phyloP scores from a whole-genome alignment of 2,797 vertebrate genomes.

The Lophius americanus region DNA sequence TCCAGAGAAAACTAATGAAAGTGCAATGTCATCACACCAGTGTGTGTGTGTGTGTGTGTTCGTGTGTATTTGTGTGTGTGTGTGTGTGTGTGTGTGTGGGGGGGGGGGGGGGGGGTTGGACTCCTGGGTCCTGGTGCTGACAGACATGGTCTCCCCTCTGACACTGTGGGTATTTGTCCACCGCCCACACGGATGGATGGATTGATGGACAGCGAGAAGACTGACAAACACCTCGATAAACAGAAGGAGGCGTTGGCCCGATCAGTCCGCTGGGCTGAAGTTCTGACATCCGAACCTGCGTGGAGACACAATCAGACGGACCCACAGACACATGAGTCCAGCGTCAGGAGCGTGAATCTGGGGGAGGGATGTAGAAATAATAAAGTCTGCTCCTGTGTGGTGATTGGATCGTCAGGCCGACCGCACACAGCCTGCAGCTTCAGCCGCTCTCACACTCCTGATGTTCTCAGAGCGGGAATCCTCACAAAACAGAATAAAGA shows the following conservation, averaged over 20 bases:
- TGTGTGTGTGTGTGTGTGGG: conserved; percentile 43
- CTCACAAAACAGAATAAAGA: conserved; percentile 80
- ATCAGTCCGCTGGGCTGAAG: background rate
- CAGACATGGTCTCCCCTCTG: conserved; percentile 83
- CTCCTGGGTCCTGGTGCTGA: conserved; percentile 76
- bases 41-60: background rate
- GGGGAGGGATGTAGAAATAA: conserved; percentile 11
- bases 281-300: background rate
- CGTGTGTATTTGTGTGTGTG: conserved; percentile 21
- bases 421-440: conserved; percentile 62
- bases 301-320: conserved; percentile 1
- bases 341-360: background rate
- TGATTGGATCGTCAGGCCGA: conserved; percentile 47
- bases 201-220: conserved; percentile 9
- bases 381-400: conserved; percentile 24
- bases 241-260: conserved; percentile 10
- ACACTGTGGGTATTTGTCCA: conserved; percentile 66
- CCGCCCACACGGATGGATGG: conserved; percentile 74
- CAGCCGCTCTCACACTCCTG: conserved; percentile 46
- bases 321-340: conserved; percentile 2
- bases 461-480: conserved; percentile 67
- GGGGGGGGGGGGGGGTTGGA: conserved; percentile 43
- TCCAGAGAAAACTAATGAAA: too few species aligned
- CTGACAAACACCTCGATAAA: conserved; percentile 33
- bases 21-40: too few species aligned